These are phyloP conservation scores for Cyanistes caeruleus DNA, from an alignment of 2,113 vertebrate genomes.

Conservation along the genomic window DNA sequence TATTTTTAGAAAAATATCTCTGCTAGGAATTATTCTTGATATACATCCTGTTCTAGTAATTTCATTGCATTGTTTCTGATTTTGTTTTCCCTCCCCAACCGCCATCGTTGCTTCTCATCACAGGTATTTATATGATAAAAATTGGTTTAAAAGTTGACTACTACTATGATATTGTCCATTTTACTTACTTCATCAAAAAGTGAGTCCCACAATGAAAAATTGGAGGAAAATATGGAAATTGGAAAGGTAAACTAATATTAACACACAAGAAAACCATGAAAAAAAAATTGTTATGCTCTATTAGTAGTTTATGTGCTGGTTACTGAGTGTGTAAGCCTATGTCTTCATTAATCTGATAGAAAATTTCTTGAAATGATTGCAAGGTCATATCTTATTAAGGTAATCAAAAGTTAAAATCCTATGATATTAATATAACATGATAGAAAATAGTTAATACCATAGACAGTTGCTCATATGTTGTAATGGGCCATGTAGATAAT, in stretches of 20 bases:
- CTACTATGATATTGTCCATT: background rate
- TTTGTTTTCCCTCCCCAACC: background rate
- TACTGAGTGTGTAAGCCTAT: slow-evolving; percentile 46
- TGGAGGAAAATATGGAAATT: slow-evolving; percentile 5
- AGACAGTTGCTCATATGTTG: slow-evolving; percentile 37
- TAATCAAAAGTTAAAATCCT: slow-evolving; percentile 52
- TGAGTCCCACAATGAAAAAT: background rate
- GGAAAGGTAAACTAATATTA: background rate
- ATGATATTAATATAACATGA: slow-evolving; percentile 45
- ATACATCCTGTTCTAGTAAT: background rate
- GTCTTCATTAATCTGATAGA: slow-evolving; percentile 64
- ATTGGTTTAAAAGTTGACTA: background rate
- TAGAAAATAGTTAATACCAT: slow-evolving; percentile 45
- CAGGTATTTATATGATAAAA: background rate
- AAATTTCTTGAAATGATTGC: slow-evolving; percentile 65
- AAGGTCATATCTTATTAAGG: slow-evolving; percentile 52
- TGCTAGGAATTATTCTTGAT: background rate
- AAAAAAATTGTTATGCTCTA: slow-evolving; percentile 20
- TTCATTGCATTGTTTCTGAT: background rate
- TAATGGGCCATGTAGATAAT: background rate
- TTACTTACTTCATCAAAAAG: slow-evolving; percentile 9
- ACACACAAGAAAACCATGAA: slow-evolving; percentile 35
- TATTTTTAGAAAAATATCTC: background rate
- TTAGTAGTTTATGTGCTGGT: slow-evolving; percentile 30
- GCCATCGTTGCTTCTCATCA: background rate